A percentile compares a stretch with the other conserved stretches of the same genome.
Conservation (phyloP, 2,888 invertebrate species). For the Nudaria mundana region DNA sequence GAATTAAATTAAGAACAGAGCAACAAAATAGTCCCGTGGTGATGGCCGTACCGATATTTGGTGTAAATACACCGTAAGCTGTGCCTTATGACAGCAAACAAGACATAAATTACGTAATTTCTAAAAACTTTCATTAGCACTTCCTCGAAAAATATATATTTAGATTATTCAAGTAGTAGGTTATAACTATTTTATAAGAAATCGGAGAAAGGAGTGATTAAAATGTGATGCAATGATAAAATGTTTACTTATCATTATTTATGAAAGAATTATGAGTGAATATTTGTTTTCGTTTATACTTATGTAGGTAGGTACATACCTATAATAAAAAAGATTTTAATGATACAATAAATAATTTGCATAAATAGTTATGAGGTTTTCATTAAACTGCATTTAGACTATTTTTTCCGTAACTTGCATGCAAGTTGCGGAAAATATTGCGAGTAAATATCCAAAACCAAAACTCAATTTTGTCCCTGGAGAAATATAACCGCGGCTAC, state of each 20-base stretch:
- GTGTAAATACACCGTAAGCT: too few species aligned
- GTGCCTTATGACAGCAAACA: not conserved
- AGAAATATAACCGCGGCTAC: too few species aligned
- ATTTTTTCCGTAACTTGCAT: too few species aligned
- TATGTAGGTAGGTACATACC: constrained; percentile 1
- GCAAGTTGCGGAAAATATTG: too few species aligned
- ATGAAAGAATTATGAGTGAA: constrained; percentile 15
- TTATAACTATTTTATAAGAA: constrained; percentile 8
- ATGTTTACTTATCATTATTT: constrained; percentile 12
- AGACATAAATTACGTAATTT: constrained; percentile 8
- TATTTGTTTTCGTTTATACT: constrained; percentile 29
- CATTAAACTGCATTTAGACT: too few species aligned
- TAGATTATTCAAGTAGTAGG: constrained; percentile 8
- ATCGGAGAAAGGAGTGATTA: constrained; percentile 18
- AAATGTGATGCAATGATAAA: constrained; percentile 31
- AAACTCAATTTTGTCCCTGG: too few species aligned
- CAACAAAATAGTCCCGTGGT: too few species aligned
- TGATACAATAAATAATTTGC: constrained; percentile 21
- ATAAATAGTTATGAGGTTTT: constrained; percentile 4
- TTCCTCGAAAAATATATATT: constrained; percentile 54
- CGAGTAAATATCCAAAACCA: too few species aligned
- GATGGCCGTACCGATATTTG: too few species aligned
- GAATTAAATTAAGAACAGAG: too few species aligned
- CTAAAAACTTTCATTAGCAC: constrained; percentile 51
- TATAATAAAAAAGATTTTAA: constrained; percentile 15